Evolutionary conservation across 2,888 invertebrate genomes (phyloP), one percentile per base, ranked within the genome.

Genomic region (Drosophila longiperda): DNA sequence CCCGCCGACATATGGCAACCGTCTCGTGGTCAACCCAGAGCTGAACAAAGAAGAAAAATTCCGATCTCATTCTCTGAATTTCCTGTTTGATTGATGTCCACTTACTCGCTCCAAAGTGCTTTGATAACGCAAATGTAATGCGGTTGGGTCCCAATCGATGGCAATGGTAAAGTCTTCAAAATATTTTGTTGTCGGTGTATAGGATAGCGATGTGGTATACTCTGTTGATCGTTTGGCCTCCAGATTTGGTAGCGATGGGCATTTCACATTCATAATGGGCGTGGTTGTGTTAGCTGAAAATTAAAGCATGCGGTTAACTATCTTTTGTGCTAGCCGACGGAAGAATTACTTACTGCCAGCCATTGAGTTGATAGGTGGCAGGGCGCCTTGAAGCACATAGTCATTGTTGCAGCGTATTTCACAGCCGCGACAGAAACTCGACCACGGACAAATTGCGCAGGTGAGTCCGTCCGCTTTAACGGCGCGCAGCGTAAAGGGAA

Each of bases 71-170:
- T 6, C 12, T 1, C 9, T 6, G 1, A 11, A 23, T 9, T 11
- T 15, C 5, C 4, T 6, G 5, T 40, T 7, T 29, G n/a, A 2
- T n/a, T 20, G 8, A 6, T 7, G 2, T 26, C 7, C 0, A 78
- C 89, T 77, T 82, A 95, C 96, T 94, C 95, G 94, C 92, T 97
- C 97, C 83, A 96, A 93, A 2, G 96, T 95, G 85, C 95, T 95
- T 93, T 97, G 97, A 93, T 97, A 98, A 45, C 98, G 95, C 84
- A 98, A 95, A 93, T 98, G 98, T 83, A 98, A 94, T 53, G 98
- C 98, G 0, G 98, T 98, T 71, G 98, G 98, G 93, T 98, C 98
- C 98, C 98, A 98, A 94, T 98, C 98, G 74, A 98, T 96, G 75
- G 98, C 97, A 78, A 98, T 94, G 54, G 90, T 92, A 60, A 92